Evolutionary conservation across 1,140 invertebrate genomes (phyloP), one percentile per base, ranked within the genome.

Genomic region (Zaprionus gabonicus): DNA sequence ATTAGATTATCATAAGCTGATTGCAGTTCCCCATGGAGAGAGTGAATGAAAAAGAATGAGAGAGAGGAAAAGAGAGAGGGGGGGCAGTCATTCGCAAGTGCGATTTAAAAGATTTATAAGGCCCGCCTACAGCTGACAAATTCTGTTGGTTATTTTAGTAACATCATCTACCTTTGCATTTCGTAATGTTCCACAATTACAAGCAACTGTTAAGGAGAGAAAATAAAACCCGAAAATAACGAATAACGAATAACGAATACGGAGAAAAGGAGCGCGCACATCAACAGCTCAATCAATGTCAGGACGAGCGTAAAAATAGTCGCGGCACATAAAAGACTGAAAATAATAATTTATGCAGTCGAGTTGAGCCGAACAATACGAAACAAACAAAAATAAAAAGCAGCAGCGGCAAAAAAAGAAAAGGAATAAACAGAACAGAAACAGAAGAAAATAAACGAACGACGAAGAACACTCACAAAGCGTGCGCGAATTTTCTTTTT

Each of bases 271-370:
- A 57, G 28, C 46, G 51, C 60, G 34, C 76, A 67, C 38, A 76
- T 71, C 71, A 84, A 90, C 84, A 84, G 78, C 75, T 88, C 82
- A 76, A 88, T 88, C 85, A 81, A 88, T 76, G 84, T 88, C 85
- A 80, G 64, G 28, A 49, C 31, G 28, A 74, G 82, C 68, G 64
- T 71, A 70, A 78, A 85, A 83, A 83, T 73, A 81, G 71, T 74
- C 81, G 74, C 59, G 56, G 36, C 65, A 41, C 53, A 77, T 77
- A 80, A 78, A 78, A 36, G 56, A 80, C 84, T 71, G 44, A 53
- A 81, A 76, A 81, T 81, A 83, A 83, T 88, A 78, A 88, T 88
- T 87, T 87, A 87, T 88, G 83, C 80, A 80, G 77, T 88, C 75
- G 64, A 83, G 56, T 76, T 74, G 75, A 83, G 70, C 59, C 56